A percentile compares a stretch with the other conserved stretches of the same genome.
Evolutionary conservation across 2,888 invertebrate species (phyloP).

Genomic region (Resseliella maxima): DNA sequence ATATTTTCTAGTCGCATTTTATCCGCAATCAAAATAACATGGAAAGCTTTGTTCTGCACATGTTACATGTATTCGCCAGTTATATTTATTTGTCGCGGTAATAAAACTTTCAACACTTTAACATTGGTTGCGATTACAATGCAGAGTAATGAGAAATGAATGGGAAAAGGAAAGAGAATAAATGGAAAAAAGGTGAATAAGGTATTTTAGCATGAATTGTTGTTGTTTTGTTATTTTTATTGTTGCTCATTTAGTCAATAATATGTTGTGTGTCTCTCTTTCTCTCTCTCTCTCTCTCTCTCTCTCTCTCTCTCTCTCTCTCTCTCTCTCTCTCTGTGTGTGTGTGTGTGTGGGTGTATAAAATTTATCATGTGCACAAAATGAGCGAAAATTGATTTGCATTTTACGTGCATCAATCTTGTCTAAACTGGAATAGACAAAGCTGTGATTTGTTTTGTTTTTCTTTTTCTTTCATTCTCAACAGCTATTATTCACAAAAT

Average conservation of each 20-base stretch:
- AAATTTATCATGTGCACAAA: background rate
- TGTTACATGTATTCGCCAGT: background rate
- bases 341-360: too few species aligned
- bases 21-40: background rate
- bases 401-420: conserved; percentile 18
- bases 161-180: background rate
- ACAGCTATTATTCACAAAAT: too few species aligned
- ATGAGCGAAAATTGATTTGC: background rate
- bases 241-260: background rate
- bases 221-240: background rate
- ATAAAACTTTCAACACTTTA: background rate
- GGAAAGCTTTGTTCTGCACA: background rate
- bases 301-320: too few species aligned
- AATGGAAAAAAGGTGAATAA: background rate
- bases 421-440: background rate
- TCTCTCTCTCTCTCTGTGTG: too few species aligned
- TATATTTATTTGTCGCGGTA: background rate
- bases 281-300: too few species aligned
- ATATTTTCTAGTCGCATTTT: background rate
- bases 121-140: background rate
- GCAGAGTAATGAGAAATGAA: background rate
- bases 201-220: too few species aligned
- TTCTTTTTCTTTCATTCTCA: too few species aligned
- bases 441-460: background rate
- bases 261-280: conserved; percentile 23